Base-by-base conservation (phyloP, 2,113 vertebrate genomes). In the Paramisgurnus dabryanus region DNA sequence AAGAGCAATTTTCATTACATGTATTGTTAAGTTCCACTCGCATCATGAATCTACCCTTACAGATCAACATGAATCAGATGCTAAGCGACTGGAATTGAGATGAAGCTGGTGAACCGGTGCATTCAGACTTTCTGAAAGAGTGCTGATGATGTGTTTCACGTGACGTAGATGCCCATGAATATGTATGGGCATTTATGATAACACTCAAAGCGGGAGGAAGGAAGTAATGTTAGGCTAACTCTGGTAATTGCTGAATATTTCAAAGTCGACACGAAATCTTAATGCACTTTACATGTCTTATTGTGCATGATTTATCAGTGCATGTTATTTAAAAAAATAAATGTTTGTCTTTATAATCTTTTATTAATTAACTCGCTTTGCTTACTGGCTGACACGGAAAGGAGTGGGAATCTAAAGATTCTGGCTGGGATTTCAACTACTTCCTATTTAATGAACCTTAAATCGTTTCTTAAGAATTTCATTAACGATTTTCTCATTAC, bases 1-100 rank as follows among this genome's bases (percentile, higher is more conserved):
- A 81, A 71, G 80, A 86, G 81, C 83, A 85, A 79, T 85, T 85
- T 89, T 84, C 85, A 85, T 86, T 84, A 84, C 76, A 85, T 76
- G 81, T 69, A 89, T 88, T 89, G 88, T 88, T 84, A 61, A 76
- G 57, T 41, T 50, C 71, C 76, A 82, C 81, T 78, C 78, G 80
- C 76, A 85, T 83, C 80, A 72, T 83, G 49, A 81, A 86, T 85
- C 76, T 73, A 78, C 63, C 77, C 83, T 75, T 77, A 72, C 53
- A 84, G 68, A 83, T 81, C 80, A 65, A 85, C 58, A 57, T 71
- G 82, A 76, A 70, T 66, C 57, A 67, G 60, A 79, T 80, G 74
- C 63, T 63, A 82, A 53, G 79, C 60, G 61, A 73, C 73, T 22
- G 77, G 82, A 67, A 75, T 58, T 84, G 65, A 60, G 50, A 87